Base-by-base conservation (phyloP, 1,140 invertebrate species). In the Aphidius ervi region DNA sequence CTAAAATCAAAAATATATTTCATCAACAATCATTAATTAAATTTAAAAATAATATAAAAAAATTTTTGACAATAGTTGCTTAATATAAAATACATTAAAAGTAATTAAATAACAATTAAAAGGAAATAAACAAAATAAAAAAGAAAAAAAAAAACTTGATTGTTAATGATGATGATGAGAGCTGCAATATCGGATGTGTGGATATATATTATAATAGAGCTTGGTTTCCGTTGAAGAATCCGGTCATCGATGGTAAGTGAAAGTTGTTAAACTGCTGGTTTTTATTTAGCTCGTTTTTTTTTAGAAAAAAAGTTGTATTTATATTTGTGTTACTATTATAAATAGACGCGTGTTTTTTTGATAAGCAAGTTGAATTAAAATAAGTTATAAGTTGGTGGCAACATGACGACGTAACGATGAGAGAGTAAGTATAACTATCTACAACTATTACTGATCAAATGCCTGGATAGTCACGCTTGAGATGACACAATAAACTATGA, bases 1-100 rank as follows among this genome's bases (percentile, higher is more conserved):
- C 94, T 96, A 82, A 16, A 80, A 76, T 31, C 64, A 65, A 58
- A 63, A 59, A 65, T 59, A 56, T 58, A 62, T 50, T 23, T 46
- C 57, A 55, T 54, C 58, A 6, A 49, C 45, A 39, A 57, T 48
- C 46, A 23, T 55, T 31, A 45, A 53, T 58, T 52, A 2, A 20
- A 10, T 7, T 61, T 68, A 63, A 16, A 16, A 16, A 3, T 31
- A 31, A 31, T 3, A 31, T 31, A 31, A 31, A 31, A 23, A 31
- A 31, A 31, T 31, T 31, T 4, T 3, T 31, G 23, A 31, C 23
- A 31, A 31, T 31, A 52, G 9, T 31, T 48, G 16, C 40, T 7
- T 10, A 59, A 8, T 23, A 49, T 43, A 31, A 23, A 46, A 43
- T 42, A 31, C 23, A 42, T 10, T 52, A 20, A 53, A 16, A 43